These are phyloP conservation scores for Ashinkailepas kermadecensis DNA, from an alignment of 2,888 invertebrate species.

Conservation along the genomic window DNA sequence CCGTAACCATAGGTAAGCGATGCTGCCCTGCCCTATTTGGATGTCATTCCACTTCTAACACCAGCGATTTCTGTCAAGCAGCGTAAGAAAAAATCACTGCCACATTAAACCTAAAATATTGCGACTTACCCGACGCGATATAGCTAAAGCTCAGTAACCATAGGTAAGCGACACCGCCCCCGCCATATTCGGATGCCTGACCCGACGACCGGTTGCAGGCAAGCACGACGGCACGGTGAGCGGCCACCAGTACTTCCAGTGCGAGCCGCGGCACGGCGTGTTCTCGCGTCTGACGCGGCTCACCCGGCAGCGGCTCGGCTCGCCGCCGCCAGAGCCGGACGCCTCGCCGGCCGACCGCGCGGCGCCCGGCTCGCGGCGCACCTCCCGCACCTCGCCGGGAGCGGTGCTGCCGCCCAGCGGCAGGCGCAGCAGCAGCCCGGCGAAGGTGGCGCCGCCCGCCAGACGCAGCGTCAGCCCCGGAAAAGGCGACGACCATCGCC, in stretches of 20 bases:
- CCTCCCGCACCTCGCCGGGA: background rate
- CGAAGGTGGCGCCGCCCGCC: background rate
- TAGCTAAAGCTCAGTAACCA: no score
- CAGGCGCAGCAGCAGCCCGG: slow-evolving; percentile 1
- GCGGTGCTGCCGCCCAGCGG: background rate
- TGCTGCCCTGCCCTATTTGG: no score
- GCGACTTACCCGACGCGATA: no score
- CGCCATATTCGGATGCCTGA: no score
- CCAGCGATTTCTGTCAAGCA: no score
- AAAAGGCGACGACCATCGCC: background rate
- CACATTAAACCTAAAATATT: no score
- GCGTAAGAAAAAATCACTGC: no score
- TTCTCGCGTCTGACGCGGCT: slow-evolving; percentile 43
- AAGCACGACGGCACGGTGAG: slow-evolving; percentile 94
- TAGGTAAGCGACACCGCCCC: background rate
- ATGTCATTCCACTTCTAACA: no score
- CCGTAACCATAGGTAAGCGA: no score
- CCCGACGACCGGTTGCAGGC: slow-evolving; percentile 46
- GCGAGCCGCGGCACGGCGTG: slow-evolving; percentile 43
- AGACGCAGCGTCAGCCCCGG: background rate
- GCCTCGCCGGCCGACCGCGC: background rate
- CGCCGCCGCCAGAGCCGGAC: slow-evolving; percentile 2
- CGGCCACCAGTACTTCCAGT: slow-evolving; percentile 55
- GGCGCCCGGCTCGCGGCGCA: background rate
- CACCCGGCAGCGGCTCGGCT: background rate